Conservation (phyloP, 2,797 vertebrate genomes). For the Hydrolagus colliei region DNA sequence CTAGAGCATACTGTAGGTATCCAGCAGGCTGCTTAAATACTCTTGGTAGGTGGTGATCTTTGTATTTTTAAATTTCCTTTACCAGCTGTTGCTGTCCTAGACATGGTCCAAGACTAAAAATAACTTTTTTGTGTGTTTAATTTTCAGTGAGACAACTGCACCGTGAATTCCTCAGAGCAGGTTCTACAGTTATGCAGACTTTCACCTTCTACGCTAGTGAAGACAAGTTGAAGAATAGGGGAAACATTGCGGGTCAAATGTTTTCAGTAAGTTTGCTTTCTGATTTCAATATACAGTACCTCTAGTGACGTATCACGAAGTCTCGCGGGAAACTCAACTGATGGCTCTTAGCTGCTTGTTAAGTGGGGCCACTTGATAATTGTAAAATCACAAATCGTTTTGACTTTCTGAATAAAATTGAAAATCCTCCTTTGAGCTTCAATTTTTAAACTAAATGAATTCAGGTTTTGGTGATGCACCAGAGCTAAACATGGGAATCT, state of each 20-base stretch:
- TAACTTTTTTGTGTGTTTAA: conserved; percentile 1
- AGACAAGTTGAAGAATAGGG: conserved; percentile 90
- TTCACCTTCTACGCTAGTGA: conserved; percentile 96
- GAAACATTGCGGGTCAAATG: conserved; percentile 66
- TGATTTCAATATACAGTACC: background rate
- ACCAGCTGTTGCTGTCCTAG: background rate
- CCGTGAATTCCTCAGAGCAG: conserved; percentile 84
- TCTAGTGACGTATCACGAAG: background rate
- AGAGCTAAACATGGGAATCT: too few species aligned
- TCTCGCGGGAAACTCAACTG: too few species aligned
- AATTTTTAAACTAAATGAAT: too few species aligned
- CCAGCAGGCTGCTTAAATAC: background rate
- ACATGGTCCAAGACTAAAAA: background rate
- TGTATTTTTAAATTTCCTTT: background rate
- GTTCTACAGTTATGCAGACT: conserved; percentile 87
- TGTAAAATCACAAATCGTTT: too few species aligned
- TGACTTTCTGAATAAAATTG: too few species aligned
- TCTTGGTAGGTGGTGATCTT: background rate
- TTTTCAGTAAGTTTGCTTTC: conserved; percentile 56
- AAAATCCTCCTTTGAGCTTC: too few species aligned
- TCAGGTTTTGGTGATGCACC: too few species aligned
- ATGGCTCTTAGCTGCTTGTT: background rate
- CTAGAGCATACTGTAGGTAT: background rate
- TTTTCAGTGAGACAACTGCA: conserved; percentile 88
- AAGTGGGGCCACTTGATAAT: background rate